Evolutionary conservation across 2,888 invertebrate genomes (phyloP), one percentile per base, ranked within the genome.

Genomic region (Phymatocera aterrima): DNA sequence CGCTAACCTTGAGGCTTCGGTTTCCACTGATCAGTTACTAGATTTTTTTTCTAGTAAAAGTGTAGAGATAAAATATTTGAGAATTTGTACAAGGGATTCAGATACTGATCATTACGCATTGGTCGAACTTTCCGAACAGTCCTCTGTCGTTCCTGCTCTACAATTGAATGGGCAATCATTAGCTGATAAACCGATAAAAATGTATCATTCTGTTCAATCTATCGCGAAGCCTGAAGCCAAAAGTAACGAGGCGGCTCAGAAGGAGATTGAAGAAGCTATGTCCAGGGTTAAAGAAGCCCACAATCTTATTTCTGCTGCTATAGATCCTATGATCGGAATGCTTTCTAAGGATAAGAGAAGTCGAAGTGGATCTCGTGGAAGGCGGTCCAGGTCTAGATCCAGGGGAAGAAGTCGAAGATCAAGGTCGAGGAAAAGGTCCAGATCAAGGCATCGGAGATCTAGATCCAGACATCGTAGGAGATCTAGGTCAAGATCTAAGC

Each of bases 181-280:
- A 77, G 95, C 95, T 80, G 96, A 96, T 8, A 94, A 94, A 82
- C 91, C 92, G 6, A 92, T 96, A 12, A 93, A 94, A 91, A 95
- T 99, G 8, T 95, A 95, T 84, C 99, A 99, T 91, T 96, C 99
- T 0, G 97, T 96, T 1, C 97, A 97, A 88, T 95, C 97, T 0
- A 98, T 98, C 81, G 94, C 95, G 1, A 97, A 97, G 87, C 98
- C 98, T 0, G 97, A 97, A 89, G 96, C 97, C 0, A 98, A 98
- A 90, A 98, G 97, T 83, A 98, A 98, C 88, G 98, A 98, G 89
- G 98, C 97, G 1, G 98, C 98, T 0, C 97, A 98, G 87, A 94
- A 96, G 61, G 98, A 98, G 91, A 98, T 99, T 78, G 98, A 98
- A 90, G 98, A 98, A 90, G 98, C 98, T 0, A 98, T 99, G 98